Evolutionary conservation across 1,140 invertebrate species (phyloP), one percentile per base, ranked within the genome.

Genomic region (Plodia interpunctella): DNA sequence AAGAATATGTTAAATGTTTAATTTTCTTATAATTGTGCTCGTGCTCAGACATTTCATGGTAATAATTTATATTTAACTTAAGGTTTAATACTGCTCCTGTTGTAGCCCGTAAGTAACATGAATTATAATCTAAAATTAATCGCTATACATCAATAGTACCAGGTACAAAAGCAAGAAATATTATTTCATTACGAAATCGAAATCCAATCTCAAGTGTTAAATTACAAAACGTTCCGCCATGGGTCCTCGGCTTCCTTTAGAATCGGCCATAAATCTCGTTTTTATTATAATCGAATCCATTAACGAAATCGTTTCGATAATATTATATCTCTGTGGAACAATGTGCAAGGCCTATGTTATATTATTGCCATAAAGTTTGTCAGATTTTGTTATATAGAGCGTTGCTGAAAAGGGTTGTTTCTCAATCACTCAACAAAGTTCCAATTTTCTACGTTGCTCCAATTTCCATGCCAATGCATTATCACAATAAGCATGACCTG

Each of bases 281-380:
- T 57, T 57, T 49, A 57, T 57, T 57, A 35, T 57, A 57, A 57
- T 57, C 55, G 55, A 57, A 38, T 49, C 55, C 55, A 57, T 25
- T 38, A 49, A 49, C 51, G n/a, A 53, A 53, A 53, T 5, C 19
- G 19, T 53, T 53, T 25, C 6, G 51, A 53, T 53, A 57, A 49
- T 17, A 25, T 51, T 51, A 51, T 19, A 20, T 25, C 32, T 25
- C 32, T 10, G 20, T 17, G 13, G 30, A 49, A 49, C 28, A 59
- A 53, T 51, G 13, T 13, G 25, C 28, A 58, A 58, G 5, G 49
- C 28, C 51, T 32, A 25, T 58, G 51, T 51, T 25, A 51, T 18
- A 51, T 58, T 19, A 25, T 18, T 17, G 49, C 18, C 10, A 20
- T 51, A 51, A 19, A 20, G 6, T 51, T 11, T 51, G 17, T 0